Base-by-base conservation (phyloP, 2,113 vertebrate species). In the Lipophrys pholis region DNA sequence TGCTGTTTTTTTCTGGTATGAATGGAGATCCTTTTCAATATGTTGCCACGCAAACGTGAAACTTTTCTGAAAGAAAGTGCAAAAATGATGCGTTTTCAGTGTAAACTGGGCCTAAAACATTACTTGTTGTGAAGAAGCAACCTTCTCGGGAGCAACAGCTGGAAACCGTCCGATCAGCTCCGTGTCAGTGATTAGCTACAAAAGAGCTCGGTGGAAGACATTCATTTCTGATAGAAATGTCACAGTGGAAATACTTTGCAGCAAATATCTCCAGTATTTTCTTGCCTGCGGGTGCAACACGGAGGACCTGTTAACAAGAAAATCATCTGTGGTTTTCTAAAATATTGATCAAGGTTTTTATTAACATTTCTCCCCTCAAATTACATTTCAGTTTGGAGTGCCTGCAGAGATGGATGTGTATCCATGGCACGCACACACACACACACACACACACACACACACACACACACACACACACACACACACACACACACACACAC, bases 291-390 rank as follows among this genome's bases (percentile, higher is more conserved):
- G 45, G 56, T 48, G 12, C 51, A 57, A 69, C 71, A 57, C 14
- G 16, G 38, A 68, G 62, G 79, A 77, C 35, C 69, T 66, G 73
- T 73, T 84, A 84, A 62, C 66, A 56, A 72, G 70, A 69, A 76
- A 71, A 67, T 81, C 70, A 70, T 65, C 73, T 45, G 72, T 17
- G 63, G 65, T 77, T 82, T 82, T 30, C 67, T 82, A 73, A 84
- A 86, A 76, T 73, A 83, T 73, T 64, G 75, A 88, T 87, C 73
- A 81, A 78, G 66, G 62, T 54, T 86, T 76, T 77, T 77, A 86
- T 81, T 81, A 85, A 77, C 59, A 50, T 72, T 81, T 81, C 69
- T 78, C 40, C 64, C 56, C 21, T 58, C 61, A 67, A 63, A 86
- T 68, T 72, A 73, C 58, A 75, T 87, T 85, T 86, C 70, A 82